Evolutionary conservation across 2,797 vertebrate species (phyloP).

Genomic region (Odontamblyopus lacepedii): DNA sequence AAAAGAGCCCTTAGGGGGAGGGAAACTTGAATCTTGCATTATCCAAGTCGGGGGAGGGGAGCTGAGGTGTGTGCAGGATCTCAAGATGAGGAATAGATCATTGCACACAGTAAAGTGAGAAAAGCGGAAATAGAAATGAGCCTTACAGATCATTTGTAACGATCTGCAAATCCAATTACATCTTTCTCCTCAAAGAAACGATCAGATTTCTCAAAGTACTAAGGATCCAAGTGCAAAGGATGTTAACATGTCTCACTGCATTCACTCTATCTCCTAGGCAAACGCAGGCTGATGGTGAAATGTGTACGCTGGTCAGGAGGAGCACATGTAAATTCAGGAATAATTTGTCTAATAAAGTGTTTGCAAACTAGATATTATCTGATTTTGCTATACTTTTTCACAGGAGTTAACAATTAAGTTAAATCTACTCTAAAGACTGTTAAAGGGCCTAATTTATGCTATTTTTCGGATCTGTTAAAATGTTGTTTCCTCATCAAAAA

Average conservation of each 20-base stretch:
- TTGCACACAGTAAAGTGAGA: slow-evolving; percentile 15
- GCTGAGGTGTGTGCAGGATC: slow-evolving; percentile 44
- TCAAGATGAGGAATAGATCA: slow-evolving; percentile 39
- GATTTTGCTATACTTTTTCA: neutral
- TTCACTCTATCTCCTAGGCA: slow-evolving; percentile 27
- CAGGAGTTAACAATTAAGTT: neutral
- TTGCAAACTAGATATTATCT: too few relatives aligned
- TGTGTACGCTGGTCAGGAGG: neutral
- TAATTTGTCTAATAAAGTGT: neutral
- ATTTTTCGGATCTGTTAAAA: too few relatives aligned
- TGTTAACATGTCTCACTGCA: slow-evolving; percentile 27
- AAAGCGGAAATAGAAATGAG: slow-evolving; percentile 9
- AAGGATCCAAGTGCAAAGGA: neutral
- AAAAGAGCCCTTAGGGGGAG: slow-evolving; percentile 55
- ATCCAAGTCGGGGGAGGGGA: slow-evolving; percentile 40
- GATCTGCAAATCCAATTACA: slow-evolving; percentile 38
- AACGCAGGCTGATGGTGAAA: slow-evolving; percentile 7
- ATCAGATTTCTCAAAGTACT: slow-evolving; percentile 41
- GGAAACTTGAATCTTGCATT: slow-evolving; percentile 36
- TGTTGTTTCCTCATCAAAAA: too few relatives aligned
- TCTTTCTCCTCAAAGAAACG: slow-evolving; percentile 14
- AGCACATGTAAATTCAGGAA: neutral
- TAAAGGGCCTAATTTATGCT: too few relatives aligned
- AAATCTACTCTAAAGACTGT: neutral
- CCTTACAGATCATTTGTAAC: slow-evolving; percentile 23